A percentile compares a stretch with the other conserved stretches of the same genome.
phyloP scores from a whole-genome alignment of 64 coral and sea anemone species.

The Stylophora pistillata region DNA sequence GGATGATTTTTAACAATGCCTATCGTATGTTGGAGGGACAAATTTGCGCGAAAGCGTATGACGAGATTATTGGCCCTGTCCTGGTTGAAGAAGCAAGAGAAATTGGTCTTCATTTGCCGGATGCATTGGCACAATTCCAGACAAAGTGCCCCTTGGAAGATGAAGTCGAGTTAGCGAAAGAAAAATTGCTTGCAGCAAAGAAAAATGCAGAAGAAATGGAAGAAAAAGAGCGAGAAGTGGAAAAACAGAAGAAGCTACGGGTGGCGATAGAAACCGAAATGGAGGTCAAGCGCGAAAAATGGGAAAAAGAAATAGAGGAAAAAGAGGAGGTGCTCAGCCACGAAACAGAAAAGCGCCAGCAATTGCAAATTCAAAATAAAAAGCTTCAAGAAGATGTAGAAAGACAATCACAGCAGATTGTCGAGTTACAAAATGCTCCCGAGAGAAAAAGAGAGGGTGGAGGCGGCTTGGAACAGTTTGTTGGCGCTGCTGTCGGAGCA shows the following conservation, averaged over 20 bases:
- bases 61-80: constrained; percentile 38
- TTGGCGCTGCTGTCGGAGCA: neutral
- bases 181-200: constrained; percentile 10
- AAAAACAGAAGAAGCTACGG: neutral
- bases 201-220: constrained; percentile 3
- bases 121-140: neutral
- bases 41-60: constrained; percentile 41
- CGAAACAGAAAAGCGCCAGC: neutral
- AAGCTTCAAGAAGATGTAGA: neutral
- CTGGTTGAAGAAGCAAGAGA: neutral
- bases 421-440: neutral
- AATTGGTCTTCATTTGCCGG: neutral
- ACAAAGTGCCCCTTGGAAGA: constrained; percentile 10
- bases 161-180: neutral
- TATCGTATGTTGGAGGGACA: constrained; percentile 53
- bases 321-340: neutral
- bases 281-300: constrained; percentile 5
- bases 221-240: neutral
- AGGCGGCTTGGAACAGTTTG: neutral
- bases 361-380: neutral
- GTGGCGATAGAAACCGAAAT: neutral
- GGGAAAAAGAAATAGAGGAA: constrained; percentile 30
- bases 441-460: neutral
- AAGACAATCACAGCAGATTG: neutral
- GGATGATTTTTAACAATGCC: constrained; percentile 36